Evolutionary conservation across 2,113 vertebrate species (phyloP), one percentile per base, ranked within the genome.

Genomic region (Pongo abelii): DNA sequence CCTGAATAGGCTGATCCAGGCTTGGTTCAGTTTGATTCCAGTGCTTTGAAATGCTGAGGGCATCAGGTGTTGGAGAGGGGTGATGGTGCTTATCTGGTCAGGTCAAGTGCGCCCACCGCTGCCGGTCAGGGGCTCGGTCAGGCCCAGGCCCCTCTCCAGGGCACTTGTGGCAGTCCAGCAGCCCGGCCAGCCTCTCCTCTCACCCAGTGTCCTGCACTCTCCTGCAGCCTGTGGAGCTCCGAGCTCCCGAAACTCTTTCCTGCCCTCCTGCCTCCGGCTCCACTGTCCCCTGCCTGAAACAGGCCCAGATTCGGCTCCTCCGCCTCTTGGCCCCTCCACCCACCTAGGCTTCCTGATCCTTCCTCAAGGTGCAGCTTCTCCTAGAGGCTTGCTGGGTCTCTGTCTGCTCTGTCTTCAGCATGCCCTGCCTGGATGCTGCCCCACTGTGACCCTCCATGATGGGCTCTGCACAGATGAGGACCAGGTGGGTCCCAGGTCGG

Each of bases 61-160:
- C 1, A 1, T 27, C 52, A 27, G 61, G 20, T 16, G 50, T 5
- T 6, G 16, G 13, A 25, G 9, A 35, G 40, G 6, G 27, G 3
- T 7, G 27, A 32, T 12, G 1, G 3, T 0, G 40, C 55, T 48
- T 48, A 14, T 1, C 1, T 13, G 8, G 2, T 0, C 0, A 4
- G 30, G 25, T n/a, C 35, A 8, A 18, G 27, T 64, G 35, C 0
- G 1, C 25, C 52, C 11, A 10, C 40, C 14, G 9, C 7, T 8
- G 57, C 48, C 78, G 6, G 0, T 8, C 3, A 30, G 22, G 22
- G 38, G 7, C 3, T 11, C 52, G 0, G 8, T 38, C 40, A 38
- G 18, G 46, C 6, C 23, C 77, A 1, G 25, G 75, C 32, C 27
- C 22, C 18, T 30, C 84, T n/a, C 22, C 1, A 25, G 59, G 14